Conservation (phyloP, 2,113 vertebrate genomes). For the Ptyas mucosa region DNA sequence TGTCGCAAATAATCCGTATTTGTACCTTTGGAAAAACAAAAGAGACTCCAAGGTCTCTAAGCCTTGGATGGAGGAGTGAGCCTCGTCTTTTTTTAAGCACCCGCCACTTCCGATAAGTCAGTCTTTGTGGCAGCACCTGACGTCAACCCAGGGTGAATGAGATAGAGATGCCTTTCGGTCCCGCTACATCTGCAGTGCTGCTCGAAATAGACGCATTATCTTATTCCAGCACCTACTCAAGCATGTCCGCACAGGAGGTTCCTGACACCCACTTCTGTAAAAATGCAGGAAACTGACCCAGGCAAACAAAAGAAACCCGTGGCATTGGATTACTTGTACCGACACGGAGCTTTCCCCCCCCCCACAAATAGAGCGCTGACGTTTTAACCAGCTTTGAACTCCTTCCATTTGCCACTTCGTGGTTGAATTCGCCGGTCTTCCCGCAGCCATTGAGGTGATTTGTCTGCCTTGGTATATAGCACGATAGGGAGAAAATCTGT, state of each 20-base stretch:
- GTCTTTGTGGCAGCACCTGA: constrained; percentile 5
- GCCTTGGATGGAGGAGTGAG: fast-evolving
- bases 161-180: constrained; percentile 37
- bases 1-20: not conserved
- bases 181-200: constrained; percentile 10
- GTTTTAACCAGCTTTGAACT: not conserved
- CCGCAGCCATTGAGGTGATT: not conserved
- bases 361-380: not conserved
- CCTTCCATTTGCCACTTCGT: not conserved
- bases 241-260: constrained; percentile 17
- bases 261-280: constrained; percentile 9
- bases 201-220: not conserved
- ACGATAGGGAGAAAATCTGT: not conserved
- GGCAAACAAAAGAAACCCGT: not conserved
- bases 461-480: not conserved
- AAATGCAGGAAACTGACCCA: not conserved
- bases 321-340: not conserved
- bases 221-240: constrained; percentile 13
- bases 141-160: constrained; percentile 29
- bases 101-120: constrained; percentile 24
- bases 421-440: not conserved
- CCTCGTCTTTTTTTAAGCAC: not conserved
- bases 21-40: not conserved
- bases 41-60: not conserved
- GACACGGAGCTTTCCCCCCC: not conserved